These are phyloP conservation scores for Drosophila helvetica DNA, from an alignment of 2,888 invertebrate genomes.

Conservation along the genomic window DNA sequence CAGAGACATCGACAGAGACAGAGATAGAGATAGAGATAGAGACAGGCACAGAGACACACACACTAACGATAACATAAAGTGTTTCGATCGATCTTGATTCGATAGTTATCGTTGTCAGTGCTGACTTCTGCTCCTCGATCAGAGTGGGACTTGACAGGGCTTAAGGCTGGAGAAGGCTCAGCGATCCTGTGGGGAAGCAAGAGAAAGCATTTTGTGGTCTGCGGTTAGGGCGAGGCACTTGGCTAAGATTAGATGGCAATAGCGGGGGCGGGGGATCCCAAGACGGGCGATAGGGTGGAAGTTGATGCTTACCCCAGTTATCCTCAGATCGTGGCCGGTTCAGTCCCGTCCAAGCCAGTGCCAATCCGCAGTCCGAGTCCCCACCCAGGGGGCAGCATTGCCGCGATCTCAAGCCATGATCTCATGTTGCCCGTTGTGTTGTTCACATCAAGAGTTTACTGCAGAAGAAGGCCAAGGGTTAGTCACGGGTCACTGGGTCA, in stretches of 20 bases:
- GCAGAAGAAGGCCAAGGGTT: slow-evolving; percentile 18
- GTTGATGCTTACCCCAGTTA: slow-evolving; percentile 19
- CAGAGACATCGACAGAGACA: slow-evolving; percentile 14
- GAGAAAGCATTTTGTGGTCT: slow-evolving; percentile 35
- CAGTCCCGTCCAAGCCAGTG: neutral
- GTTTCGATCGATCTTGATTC: slow-evolving; percentile 4
- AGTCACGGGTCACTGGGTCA: slow-evolving; percentile 4
- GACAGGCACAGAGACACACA: slow-evolving; percentile 11
- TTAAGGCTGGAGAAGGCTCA: slow-evolving; percentile 1
- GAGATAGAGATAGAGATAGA: slow-evolving; percentile 20
- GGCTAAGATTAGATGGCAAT: neutral
- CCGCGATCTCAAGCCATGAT: neutral
- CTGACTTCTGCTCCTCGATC: slow-evolving; percentile 20
- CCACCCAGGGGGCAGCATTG: neutral
- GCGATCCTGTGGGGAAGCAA: slow-evolving; percentile 59
- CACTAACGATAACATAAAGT: slow-evolving; percentile 41
- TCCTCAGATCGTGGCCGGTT: neutral
- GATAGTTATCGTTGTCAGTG: slow-evolving; percentile 43
- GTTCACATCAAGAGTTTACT: slow-evolving; percentile 14
- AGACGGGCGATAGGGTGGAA: neutral
- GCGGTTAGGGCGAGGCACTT: slow-evolving; percentile 7
- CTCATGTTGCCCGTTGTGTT: neutral
- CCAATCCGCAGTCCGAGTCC: neutral
- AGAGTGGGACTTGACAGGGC: slow-evolving; percentile 3
- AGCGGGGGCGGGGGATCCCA: neutral